Percentiles rank a stretch among this genome's conserved stretches.
Evolutionary conservation across 2,888 invertebrate genomes (phyloP).

Genomic region (Drosophila koepferae): DNA sequence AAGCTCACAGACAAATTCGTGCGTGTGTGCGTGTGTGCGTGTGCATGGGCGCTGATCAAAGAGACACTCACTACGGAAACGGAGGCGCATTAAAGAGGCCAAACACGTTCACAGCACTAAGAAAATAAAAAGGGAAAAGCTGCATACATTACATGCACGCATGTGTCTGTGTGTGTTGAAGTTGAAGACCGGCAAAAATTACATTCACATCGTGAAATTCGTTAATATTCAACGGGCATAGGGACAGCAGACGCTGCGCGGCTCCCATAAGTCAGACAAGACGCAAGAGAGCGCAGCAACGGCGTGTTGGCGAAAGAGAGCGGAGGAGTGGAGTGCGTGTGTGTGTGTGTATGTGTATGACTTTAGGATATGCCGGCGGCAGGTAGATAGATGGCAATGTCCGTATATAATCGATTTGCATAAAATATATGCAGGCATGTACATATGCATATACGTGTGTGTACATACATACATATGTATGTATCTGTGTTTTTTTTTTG

Average conservation of each 20-base stretch:
- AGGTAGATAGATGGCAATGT: conserved; percentile 32
- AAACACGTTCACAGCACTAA: conserved; percentile 53
- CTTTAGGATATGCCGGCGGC: conserved; percentile 33
- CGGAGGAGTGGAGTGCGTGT: conserved; percentile 1
- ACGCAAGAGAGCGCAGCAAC: neutral
- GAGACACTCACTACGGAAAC: conserved; percentile 56
- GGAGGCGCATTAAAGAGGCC: conserved; percentile 61
- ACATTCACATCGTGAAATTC: conserved; percentile 51
- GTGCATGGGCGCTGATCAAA: conserved; percentile 37
- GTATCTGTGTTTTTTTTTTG: conserved; percentile 1
- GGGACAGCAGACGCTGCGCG: conserved; percentile 30
- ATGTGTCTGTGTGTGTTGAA: neutral
- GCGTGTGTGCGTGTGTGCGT: conserved; percentile 2
- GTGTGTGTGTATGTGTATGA: neutral
- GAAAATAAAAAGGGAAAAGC: conserved; percentile 69
- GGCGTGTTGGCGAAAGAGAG: conserved; percentile 1
- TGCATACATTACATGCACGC: conserved; percentile 16
- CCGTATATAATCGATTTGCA: conserved; percentile 38
- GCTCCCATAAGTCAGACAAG: conserved; percentile 16
- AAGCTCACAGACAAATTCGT: conserved; percentile 15
- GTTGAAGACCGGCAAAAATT: conserved; percentile 46
- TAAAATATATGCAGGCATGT: conserved; percentile 11
- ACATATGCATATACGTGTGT: neutral
- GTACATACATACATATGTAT: neutral
- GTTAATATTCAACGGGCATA: conserved; percentile 70